Conservation (phyloP, 2,888 invertebrate species). For the Drosophila borealis region DNA sequence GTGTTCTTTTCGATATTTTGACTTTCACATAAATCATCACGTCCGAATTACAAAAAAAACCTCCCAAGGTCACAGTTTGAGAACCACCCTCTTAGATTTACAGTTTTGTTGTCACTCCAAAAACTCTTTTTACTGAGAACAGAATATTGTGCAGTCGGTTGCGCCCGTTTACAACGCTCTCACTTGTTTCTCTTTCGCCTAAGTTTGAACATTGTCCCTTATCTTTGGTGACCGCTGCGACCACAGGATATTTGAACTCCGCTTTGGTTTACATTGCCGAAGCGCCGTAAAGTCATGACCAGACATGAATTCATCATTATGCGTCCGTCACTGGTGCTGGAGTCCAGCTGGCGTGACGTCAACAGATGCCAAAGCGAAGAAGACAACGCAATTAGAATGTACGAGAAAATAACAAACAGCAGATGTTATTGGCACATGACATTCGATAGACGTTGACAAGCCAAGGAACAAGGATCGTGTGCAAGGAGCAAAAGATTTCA, state of each 20-base stretch:
- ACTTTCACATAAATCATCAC: too few relatives aligned
- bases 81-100: too few relatives aligned
- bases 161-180: not conserved
- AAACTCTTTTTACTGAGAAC: not conserved
- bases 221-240: conserved; percentile 14
- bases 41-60: too few relatives aligned
- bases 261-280: conserved; percentile 23
- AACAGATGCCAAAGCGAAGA: conserved; percentile 44
- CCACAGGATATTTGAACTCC: conserved; percentile 34
- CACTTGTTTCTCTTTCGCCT: conserved; percentile 5
- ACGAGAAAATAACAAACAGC: conserved; percentile 36
- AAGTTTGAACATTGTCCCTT: conserved; percentile 9
- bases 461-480: conserved; percentile 3
- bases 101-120: too few relatives aligned
- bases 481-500: not conserved
- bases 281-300: conserved; percentile 62
- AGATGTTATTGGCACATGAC: conserved; percentile 48
- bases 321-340: conserved; percentile 25
- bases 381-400: conserved; percentile 46
- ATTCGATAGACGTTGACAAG: conserved; percentile 12
- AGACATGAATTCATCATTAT: conserved; percentile 76
- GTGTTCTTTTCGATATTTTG: too few relatives aligned
- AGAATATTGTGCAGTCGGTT: not conserved
- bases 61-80: too few relatives aligned
- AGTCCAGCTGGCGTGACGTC: conserved; percentile 57